Percentiles rank a stretch among this genome's conserved stretches.
Conservation (phyloP, 2,113 vertebrate species). For the Melanerpes formicivorus region DNA sequence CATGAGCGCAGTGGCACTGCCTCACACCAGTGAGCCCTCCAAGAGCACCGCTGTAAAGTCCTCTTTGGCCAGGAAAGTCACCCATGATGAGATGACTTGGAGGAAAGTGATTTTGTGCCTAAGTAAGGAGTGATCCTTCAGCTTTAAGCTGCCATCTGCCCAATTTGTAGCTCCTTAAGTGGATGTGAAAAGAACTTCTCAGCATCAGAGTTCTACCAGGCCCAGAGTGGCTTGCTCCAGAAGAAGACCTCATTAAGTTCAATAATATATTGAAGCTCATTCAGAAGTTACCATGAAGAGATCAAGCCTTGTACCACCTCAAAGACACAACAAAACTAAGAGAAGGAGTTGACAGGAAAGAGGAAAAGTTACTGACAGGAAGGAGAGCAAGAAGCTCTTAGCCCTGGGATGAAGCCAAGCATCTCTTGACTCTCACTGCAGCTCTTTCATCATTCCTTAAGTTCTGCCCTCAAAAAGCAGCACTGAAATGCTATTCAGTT, state of each 20-base stretch:
- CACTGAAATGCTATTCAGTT: neutral
- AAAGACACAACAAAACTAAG: conserved; percentile 8
- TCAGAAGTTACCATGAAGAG: conserved; percentile 28
- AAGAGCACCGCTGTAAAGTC: neutral
- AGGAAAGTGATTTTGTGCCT: neutral
- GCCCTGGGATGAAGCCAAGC: neutral
- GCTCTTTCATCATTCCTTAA: conserved; percentile 11
- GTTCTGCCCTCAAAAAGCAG: neutral
- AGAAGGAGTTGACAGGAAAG: neutral
- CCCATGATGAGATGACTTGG: neutral
- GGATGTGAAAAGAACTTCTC: neutral
- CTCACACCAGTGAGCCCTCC: accelerated
- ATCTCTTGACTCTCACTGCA: neutral
- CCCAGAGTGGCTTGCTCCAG: neutral
- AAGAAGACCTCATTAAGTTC: conserved; percentile 9
- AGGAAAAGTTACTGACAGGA: neutral
- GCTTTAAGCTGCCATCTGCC: neutral
- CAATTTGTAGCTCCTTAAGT: neutral
- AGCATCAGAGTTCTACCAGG: neutral
- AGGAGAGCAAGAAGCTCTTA: neutral
- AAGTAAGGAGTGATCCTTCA: neutral
- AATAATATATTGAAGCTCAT: conserved; percentile 15
- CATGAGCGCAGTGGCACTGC: accelerated
- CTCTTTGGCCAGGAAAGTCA: accelerated
- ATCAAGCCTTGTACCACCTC: conserved; percentile 8